These are phyloP conservation scores for Tor tambroides DNA, from an alignment of 2,113 vertebrate genomes.

Conservation along the genomic window DNA sequence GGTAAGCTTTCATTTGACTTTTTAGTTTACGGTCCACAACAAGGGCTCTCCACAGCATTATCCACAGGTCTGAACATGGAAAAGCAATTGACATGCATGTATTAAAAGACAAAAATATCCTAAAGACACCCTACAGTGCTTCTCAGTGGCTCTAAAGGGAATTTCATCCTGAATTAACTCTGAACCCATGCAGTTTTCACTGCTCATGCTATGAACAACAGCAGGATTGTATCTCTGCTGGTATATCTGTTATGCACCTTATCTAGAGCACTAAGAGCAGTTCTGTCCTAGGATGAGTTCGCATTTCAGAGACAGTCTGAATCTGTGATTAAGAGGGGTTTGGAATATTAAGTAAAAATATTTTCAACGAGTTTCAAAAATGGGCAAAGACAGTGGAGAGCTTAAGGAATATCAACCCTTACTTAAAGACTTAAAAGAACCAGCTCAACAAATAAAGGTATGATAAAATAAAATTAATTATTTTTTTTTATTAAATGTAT, in stretches of 20 bases:
- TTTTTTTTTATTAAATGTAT: not conserved
- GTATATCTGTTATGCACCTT: slow-evolving; percentile 38
- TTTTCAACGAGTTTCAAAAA: slow-evolving; percentile 46
- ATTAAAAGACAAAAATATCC: slow-evolving; percentile 10
- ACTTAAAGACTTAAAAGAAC: slow-evolving; percentile 62
- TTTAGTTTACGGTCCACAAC: not conserved
- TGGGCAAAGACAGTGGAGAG: slow-evolving; percentile 58
- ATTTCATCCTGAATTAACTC: slow-evolving; percentile 22
- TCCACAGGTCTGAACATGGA: not conserved
- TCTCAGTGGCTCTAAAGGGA: not conserved
- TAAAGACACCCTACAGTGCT: not conserved
- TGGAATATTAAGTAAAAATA: not conserved
- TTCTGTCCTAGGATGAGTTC: slow-evolving; percentile 32
- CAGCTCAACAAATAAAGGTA: slow-evolving; percentile 62
- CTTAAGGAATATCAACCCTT: slow-evolving; percentile 71
- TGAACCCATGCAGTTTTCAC: not conserved
- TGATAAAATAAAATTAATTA: slow-evolving; percentile 32
- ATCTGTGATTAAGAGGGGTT: not conserved
- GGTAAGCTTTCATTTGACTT: slow-evolving; percentile 16
- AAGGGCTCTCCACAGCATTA: not conserved
- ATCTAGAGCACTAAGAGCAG: not conserved
- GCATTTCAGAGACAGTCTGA: slow-evolving; percentile 10
- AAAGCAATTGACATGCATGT: slow-evolving; percentile 26
- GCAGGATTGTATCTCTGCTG: slow-evolving; percentile 41
- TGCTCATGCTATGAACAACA: slow-evolving; percentile 42